Percentiles rank a stretch among this genome's conserved stretches.
phyloP scores from a whole-genome alignment of 2,113 vertebrate genomes.

The Kryptolebias marmoratus region DNA sequence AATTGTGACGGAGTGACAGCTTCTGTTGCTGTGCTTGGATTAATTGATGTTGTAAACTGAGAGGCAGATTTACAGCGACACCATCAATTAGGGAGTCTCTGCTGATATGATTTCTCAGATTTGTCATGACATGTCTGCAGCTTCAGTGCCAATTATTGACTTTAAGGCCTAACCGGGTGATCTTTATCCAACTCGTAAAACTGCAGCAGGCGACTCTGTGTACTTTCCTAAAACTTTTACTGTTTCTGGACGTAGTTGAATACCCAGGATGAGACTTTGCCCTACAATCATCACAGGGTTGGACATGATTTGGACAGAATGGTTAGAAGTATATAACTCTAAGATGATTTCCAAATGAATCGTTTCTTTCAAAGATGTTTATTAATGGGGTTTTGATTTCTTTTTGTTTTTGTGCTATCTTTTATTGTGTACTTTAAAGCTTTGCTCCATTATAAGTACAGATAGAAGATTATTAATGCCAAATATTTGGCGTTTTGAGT shows the following conservation, averaged over 20 bases:
- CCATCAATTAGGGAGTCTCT: not conserved
- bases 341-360: too few species aligned
- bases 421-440: too few species aligned
- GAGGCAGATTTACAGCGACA: not conserved
- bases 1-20: not conserved
- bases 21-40: not conserved
- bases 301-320: too few species aligned
- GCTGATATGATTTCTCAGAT: not conserved
- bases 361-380: too few species aligned
- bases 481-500: too few species aligned
- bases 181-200: not conserved
- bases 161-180: conserved; percentile 8
- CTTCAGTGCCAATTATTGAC: conserved; percentile 1
- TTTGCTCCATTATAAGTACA: too few species aligned
- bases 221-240: not conserved
- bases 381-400: too few species aligned
- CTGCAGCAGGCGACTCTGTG: not conserved
- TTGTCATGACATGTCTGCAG: not conserved
- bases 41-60: not conserved
- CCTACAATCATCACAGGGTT: too few species aligned
- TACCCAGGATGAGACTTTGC: not conserved
- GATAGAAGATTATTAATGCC: too few species aligned
- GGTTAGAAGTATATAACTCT: too few species aligned
- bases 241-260: conserved; percentile 22
- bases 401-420: too few species aligned